A percentile compares a stretch with the other conserved stretches of the same genome.
phyloP scores from a whole-genome alignment of 2,797 vertebrate species.

The Acanthornis magna region DNA sequence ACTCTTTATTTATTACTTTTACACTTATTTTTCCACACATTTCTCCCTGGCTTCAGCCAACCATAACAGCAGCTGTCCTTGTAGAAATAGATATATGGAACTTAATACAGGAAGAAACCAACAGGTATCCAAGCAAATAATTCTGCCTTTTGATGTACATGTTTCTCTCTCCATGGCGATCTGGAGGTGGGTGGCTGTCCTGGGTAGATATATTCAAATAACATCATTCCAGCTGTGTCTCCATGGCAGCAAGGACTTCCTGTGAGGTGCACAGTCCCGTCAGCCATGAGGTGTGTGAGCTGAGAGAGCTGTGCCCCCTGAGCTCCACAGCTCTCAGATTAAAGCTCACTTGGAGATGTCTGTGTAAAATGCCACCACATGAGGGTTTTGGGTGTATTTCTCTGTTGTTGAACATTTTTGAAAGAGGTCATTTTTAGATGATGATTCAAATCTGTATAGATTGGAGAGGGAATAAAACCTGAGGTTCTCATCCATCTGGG shows the following conservation, averaged over 20 bases:
- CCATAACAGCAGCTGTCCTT: not conserved
- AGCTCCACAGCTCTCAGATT: not conserved
- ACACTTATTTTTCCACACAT: not conserved
- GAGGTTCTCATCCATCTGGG: not conserved
- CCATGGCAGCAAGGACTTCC: not conserved
- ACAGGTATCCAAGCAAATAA: not conserved
- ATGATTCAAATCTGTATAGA: not conserved
- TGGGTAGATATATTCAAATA: not conserved
- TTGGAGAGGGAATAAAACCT: not conserved
- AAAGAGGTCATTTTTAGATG: not conserved
- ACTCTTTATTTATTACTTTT: not conserved
- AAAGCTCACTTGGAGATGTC: not conserved
- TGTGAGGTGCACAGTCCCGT: not conserved
- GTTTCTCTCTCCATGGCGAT: not conserved
- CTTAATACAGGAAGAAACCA: not conserved
- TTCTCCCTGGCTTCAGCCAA: not conserved
- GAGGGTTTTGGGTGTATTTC: not conserved
- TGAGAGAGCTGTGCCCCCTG: not conserved
- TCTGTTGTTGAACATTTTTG: not conserved
- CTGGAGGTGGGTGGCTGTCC: not conserved
- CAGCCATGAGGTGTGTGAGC: rapidly evolving
- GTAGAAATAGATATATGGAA: not conserved
- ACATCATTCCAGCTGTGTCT: not conserved
- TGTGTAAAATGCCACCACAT: not conserved
- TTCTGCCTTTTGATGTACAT: not conserved